A percentile compares a stretch with the other conserved stretches of the same genome.
These are phyloP conservation scores for Xanthostigma xanthostigma DNA, from an alignment of 2,888 invertebrate genomes.

Conservation along the genomic window DNA sequence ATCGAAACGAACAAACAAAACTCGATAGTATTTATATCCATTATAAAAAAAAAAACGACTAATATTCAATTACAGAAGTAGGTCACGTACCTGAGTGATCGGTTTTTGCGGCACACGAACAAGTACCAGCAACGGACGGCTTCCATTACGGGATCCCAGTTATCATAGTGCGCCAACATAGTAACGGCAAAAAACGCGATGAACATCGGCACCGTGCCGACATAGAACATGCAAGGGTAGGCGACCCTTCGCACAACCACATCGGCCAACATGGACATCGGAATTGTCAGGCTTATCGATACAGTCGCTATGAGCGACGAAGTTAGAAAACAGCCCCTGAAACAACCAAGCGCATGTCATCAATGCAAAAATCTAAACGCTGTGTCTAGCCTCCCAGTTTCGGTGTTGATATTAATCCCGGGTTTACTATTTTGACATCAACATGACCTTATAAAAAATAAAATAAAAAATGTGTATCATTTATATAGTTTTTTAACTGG, in stretches of 20 bases:
- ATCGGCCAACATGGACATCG: constrained; percentile 79
- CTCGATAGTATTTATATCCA: too few relatives aligned
- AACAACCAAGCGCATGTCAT: constrained; percentile 15
- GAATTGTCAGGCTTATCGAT: constrained; percentile 73
- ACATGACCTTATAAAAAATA: not conserved
- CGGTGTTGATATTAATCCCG: not conserved
- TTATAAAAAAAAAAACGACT: too few relatives aligned
- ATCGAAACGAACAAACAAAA: too few relatives aligned
- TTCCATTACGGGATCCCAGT: constrained; percentile 63
- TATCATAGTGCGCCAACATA: constrained; percentile 59
- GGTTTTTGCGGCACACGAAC: constrained; percentile 31
- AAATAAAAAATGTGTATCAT: too few relatives aligned
- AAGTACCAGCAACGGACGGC: constrained; percentile 34
- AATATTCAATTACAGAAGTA: not conserved
- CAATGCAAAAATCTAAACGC: not conserved
- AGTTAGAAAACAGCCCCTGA: constrained; percentile 86
- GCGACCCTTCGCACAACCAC: constrained; percentile 52
- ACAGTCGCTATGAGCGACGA: constrained; percentile 80
- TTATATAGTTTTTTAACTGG: too few relatives aligned
- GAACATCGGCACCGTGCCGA: constrained; percentile 65
- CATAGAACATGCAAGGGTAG: constrained; percentile 54
- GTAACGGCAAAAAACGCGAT: constrained; percentile 57
- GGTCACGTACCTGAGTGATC: constrained; percentile 30
- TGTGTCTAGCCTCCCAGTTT: not conserved
- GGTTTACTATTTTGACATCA: not conserved